Base-by-base conservation (phyloP, 2,888 invertebrate species). In the Xestia ashworthii region DNA sequence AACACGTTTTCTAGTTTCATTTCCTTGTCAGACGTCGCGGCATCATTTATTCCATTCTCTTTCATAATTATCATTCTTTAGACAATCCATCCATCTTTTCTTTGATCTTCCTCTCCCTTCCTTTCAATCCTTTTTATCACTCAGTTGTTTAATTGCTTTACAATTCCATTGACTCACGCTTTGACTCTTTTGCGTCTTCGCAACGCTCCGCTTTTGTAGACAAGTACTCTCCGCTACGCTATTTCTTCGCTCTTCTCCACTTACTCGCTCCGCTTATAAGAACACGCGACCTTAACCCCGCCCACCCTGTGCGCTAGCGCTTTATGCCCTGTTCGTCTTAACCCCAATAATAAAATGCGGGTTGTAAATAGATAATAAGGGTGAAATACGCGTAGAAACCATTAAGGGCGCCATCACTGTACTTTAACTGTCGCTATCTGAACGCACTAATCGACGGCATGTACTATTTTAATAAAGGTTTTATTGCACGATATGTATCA, bases 271-370 rank as follows among this genome's bases (percentile, higher is more conserved):
- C 58, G 74, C 66, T 46, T 0, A 48, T 66, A 5, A 53, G 3
- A 1, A 41, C 5, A 41, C 0, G 5, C 44, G 66, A 1, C 60
- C 75, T 79, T 89, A 89, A 91, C 93, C 91, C 93, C 95, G 94
- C 96, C 96, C 88, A 91, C 86, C 89, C 91, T 83, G 88, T 92
- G 91, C 91, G 92, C 90, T 87, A 90, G 92, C 92, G 90, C 93
- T 93, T 95, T 94, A 94, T 93, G 88, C 90, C 91, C 91, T 92
- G 91, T 91, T 91, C 91, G 81, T 95, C 95, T 96, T 96, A 96
- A 96, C 96, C 96, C 96, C 96, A 96, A 96, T 96, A 96, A 96
- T 96, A 96, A 96, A 96, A 96, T 96, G 96, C 93, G 93, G 95
- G 96, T 93, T 93, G 96, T 96, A 96, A 96, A 96, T 96, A 96